Evolutionary conservation across 2,888 invertebrate species (phyloP), one percentile per base, ranked within the genome.

Genomic region (Drosophila lacicola): DNA sequence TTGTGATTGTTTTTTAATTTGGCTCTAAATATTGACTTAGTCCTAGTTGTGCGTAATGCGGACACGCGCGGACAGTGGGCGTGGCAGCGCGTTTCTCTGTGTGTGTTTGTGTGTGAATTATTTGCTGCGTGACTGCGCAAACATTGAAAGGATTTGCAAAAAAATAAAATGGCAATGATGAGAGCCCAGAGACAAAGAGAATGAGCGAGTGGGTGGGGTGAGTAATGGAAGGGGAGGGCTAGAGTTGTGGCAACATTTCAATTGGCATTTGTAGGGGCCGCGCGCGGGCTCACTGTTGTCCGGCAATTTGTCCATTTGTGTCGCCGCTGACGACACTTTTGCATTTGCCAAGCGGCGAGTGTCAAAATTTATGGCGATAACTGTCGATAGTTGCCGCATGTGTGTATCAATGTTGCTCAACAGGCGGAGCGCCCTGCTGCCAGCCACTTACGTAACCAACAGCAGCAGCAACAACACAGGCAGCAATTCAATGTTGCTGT

Each of bases 51-150:
- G 46, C 53, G 56, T 61, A 21, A 70, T 53, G 45, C 70, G n/a
- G 54, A 37, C 54, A 53, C 60, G 60, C 54, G 11, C 51, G n/a
- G 39, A 53, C 53, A 41, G 36, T 57, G 67, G 61, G 68, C 58
- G 55, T 37, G 72, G 46, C 63, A 55, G 44, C 29, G 19, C 14
- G 46, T 42, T 47, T 21, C 6, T 14, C 5, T 37, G 10, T 25
- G 10, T 5, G 39, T 25, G 37, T 51, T 17, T 21, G 45, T 21
- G 36, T 57, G 69, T 80, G 83, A 80, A 79, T 82, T 80, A 90
- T 85, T 83, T 85, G 84, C 80, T 90, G 86, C 91, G 92, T 92
- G 91, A 85, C 90, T 83, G 64, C 85, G 92, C 91, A 92, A 91
- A 91, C 86, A 92, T 91, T 91, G 74, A 83, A 82, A 84, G 91